Evolutionary conservation across 2,113 vertebrate genomes (phyloP).

Genomic region (Amblyopsis rosae): DNA sequence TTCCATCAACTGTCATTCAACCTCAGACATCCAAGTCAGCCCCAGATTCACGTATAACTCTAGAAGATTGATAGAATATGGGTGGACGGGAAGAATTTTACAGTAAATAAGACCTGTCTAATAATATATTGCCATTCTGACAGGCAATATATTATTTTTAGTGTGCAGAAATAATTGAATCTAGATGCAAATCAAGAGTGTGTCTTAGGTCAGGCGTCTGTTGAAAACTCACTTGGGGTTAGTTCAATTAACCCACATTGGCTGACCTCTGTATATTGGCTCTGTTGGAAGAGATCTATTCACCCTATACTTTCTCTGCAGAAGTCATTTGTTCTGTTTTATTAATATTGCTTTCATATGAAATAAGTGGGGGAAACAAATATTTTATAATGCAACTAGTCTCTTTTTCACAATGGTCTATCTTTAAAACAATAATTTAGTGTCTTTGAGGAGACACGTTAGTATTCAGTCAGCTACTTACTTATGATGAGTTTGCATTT

Average conservation of each 20-base stretch:
- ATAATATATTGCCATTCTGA: background rate
- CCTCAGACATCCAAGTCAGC: background rate
- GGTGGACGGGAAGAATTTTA: background rate
- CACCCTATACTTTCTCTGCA: background rate
- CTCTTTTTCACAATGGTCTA: no score
- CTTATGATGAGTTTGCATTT: background rate
- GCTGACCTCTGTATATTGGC: no score
- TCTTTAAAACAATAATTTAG: no score
- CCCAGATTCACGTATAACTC: background rate
- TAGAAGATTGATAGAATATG: conserved; percentile 17
- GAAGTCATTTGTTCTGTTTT: background rate
- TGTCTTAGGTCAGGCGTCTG: no score
- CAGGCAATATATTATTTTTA: conserved; percentile 21
- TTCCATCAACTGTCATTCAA: conserved; percentile 9
- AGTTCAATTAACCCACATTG: no score
- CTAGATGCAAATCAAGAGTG: background rate
- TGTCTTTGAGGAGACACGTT: no score
- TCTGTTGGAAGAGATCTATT: no score
- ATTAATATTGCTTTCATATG: background rate
- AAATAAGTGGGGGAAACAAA: background rate
- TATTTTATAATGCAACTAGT: no score
- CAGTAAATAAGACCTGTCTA: conserved; percentile 18
- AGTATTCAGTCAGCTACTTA: no score
- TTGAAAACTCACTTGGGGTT: no score
- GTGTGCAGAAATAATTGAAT: background rate